Conservation (phyloP, 2,797 vertebrate species). For the Erethizon dorsatum region DNA sequence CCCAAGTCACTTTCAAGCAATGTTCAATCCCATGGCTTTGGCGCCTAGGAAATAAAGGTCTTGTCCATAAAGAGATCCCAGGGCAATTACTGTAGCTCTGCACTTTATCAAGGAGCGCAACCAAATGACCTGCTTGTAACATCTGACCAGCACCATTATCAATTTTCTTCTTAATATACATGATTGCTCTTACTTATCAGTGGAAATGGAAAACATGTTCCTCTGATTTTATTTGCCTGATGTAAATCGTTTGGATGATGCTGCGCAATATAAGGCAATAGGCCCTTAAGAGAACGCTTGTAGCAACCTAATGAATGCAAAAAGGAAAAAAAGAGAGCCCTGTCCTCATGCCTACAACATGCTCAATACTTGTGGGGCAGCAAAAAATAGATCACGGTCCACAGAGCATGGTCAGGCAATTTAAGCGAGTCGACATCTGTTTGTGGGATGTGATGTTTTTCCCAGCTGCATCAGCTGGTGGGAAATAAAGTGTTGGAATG, state of each 20-base stretch:
- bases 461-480: slow-evolving; percentile 81
- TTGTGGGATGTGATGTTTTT: slow-evolving; percentile 82
- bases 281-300: slow-evolving; percentile 65
- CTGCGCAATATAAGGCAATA: background rate
- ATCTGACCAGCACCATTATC: slow-evolving; percentile 74
- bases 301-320: slow-evolving; percentile 69
- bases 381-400: slow-evolving; percentile 71
- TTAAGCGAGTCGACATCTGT: slow-evolving; percentile 82
- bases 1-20: slow-evolving; percentile 87
- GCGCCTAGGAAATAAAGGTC: slow-evolving; percentile 88
- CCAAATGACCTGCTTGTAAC: slow-evolving; percentile 78
- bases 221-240: slow-evolving; percentile 65
- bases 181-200: slow-evolving; percentile 81
- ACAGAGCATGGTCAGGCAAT: slow-evolving; percentile 48
- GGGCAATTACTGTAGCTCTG: slow-evolving; percentile 82
- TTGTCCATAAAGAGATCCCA: slow-evolving; percentile 86
- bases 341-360: background rate
- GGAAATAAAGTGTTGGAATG: slow-evolving; percentile 80
- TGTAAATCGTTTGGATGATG: slow-evolving; percentile 67
- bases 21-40: slow-evolving; percentile 85
- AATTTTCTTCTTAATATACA: slow-evolving; percentile 82
- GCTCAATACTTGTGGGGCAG: slow-evolving; percentile 54
- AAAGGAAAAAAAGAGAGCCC: background rate
- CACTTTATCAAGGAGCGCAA: slow-evolving; percentile 84
- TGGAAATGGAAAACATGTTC: slow-evolving; percentile 46